Evolutionary conservation across 2,888 invertebrate genomes (phyloP), one percentile per base, ranked within the genome.

Genomic region (Leucoma salicis): DNA sequence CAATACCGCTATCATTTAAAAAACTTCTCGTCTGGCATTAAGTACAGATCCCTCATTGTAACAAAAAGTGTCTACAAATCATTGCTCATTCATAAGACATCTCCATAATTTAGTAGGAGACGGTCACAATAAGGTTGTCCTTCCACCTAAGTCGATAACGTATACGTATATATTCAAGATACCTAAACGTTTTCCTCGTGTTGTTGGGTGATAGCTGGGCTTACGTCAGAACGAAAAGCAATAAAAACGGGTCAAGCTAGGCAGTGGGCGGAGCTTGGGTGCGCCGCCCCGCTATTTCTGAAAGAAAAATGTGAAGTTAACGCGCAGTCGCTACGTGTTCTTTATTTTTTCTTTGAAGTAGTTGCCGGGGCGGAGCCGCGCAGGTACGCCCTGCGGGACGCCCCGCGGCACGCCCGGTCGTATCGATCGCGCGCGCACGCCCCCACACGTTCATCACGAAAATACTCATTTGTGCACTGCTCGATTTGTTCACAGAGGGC

Each of bases 401-500:
- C 79, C 80, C 81, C 82, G 67, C 87, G 82, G 82, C 83, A 68
- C 78, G 79, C 87, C 82, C 85, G 83, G 85, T 87, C 82, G 82
- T 53, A 63, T 52, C 61, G 80, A 85, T 85, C 86, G 85, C 83
- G 84, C 84, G 74, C 76, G 61, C 74, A 76, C 85, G 78, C 82
- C 83, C 80, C 70, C 8, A 21, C 77, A 64, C 67, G 72, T 77
- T 82, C 76, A 85, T 86, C 84, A 85, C 74, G 79, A 82, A 80
- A 82, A 82, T 78, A 83, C 84, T 87, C 87, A 88, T 84, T 84
- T 84, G 78, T 82, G 78, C 80, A 82, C 70, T 75, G 78, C 73
- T 88, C 84, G 82, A 87, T 90, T 90, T 87, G 85, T 85, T 92
- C 94, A 62, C 94, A 97, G 97, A 97, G 91, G 96, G 96, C 90